Base-by-base conservation (phyloP, 2,888 invertebrate species). In the Phyllotreta cruciferae region DNA sequence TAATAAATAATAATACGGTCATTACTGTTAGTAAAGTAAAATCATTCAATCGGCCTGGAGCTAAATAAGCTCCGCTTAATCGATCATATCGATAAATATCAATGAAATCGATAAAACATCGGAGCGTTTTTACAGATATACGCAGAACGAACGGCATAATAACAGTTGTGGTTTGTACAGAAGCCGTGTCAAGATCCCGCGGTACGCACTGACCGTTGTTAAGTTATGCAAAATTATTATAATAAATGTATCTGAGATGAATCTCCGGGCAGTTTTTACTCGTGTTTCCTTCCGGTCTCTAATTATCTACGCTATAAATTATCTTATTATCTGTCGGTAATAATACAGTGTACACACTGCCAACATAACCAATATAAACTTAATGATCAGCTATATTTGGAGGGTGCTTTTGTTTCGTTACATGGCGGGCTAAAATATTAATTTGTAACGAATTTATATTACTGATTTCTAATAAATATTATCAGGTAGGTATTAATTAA, bases 231-330 rank as follows among this genome's bases (percentile, higher is more conserved):
- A 81, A 81, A 77, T 74, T 79, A 81, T 81, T 79, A 64, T 79
- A 81, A 81, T 81, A 77, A 79, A 81, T 81, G 81, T 81, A 81
- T 81, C 81, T 70, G 73, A 74, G 79, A 81, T 81, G 80, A 80
- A 80, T 80, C 81, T 81, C 79, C 78, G 78, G 77, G 74, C 79
- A 75, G 79, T 80, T 81, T 81, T 80, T 80, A 79, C 79, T 80
- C 78, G 80, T 77, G 78, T 81, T 81, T 81, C 81, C 81, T 81
- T 81, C 81, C 81, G 81, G 81, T 77, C 77, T 77, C 75, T 81
- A 81, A 81, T 81, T 81, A 79, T 77, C 73, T 74, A 77, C 75
- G 77, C 76, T 77, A 77, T 79, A 77, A 79, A 81, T 80, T 81
- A 80, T 80, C 79, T 74, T 64, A 67, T 67, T 70, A 71, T 73